phyloP scores from a whole-genome alignment of 2,888 invertebrate genomes.

The Diplazon laetatorius region DNA sequence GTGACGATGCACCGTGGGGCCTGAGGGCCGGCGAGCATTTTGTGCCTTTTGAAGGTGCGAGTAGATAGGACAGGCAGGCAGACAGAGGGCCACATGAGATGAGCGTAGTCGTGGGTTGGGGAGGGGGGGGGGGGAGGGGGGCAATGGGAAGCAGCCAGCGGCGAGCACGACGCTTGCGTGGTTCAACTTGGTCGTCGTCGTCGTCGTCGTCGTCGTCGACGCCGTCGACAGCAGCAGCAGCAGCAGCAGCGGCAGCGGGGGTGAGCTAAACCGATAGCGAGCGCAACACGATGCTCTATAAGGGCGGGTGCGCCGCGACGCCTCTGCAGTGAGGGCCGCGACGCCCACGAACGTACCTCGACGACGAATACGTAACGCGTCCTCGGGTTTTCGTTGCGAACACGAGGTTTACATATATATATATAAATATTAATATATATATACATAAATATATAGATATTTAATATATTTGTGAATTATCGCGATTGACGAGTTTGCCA shows the following conservation, averaged over 20 bases:
- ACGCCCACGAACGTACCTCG: slow-evolving; percentile 71
- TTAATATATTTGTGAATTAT: too few relatives aligned
- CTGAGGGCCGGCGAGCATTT: slow-evolving; percentile 61
- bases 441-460: too few relatives aligned
- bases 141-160: slow-evolving; percentile 27
- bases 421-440: background rate
- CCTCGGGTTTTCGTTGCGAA: slow-evolving; percentile 34
- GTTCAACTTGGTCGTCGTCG: slow-evolving; percentile 29
- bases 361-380: slow-evolving; percentile 21
- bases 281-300: slow-evolving; percentile 79
- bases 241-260: slow-evolving; percentile 49
- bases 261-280: slow-evolving; percentile 65
- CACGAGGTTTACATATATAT: slow-evolving; percentile 57
- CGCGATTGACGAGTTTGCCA: background rate
- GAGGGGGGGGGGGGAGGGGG: slow-evolving; percentile 27
- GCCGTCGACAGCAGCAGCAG: slow-evolving; percentile 5
- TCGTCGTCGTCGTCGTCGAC: slow-evolving; percentile 3
- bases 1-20: slow-evolving; percentile 64
- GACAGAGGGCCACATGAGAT: slow-evolving; percentile 26
- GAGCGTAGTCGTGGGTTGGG: too few relatives aligned
- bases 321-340: slow-evolving; percentile 81
- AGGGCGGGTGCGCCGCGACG: slow-evolving; percentile 81
- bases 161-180: slow-evolving; percentile 49
- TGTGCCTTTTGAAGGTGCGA: slow-evolving; percentile 69
- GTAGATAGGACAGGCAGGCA: slow-evolving; percentile 2